phyloP scores from a whole-genome alignment of 2,113 vertebrate genomes.

The Butorides virescens region DNA sequence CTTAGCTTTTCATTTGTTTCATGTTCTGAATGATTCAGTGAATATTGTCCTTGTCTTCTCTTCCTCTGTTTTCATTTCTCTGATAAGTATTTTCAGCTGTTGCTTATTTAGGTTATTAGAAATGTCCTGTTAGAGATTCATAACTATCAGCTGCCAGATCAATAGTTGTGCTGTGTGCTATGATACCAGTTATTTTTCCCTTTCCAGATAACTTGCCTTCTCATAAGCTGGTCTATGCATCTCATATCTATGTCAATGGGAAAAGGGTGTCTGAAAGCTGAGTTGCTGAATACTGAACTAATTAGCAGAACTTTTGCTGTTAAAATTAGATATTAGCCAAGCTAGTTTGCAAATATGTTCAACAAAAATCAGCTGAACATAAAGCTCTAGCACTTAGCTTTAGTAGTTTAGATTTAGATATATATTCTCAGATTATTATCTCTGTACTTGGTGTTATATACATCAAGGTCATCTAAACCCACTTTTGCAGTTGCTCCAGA shows the following conservation, averaged over 20 bases:
- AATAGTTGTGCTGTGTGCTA: background rate
- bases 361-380: background rate
- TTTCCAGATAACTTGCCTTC: background rate
- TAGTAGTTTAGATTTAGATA: background rate
- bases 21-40: background rate
- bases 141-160: background rate
- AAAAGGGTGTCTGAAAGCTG: background rate
- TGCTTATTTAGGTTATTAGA: background rate
- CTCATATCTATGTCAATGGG: background rate
- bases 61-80: background rate
- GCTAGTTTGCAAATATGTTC: slow-evolving; percentile 7
- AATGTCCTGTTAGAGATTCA: background rate
- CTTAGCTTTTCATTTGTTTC: background rate
- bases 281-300: slow-evolving; percentile 2
- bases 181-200: background rate
- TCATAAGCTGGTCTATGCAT: background rate
- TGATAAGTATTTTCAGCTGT: background rate
- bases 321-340: slow-evolving; percentile 43
- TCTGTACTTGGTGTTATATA: background rate
- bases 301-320: slow-evolving; percentile 29
- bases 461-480: slow-evolving; percentile 3
- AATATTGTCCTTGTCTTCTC: background rate
- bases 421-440: background rate
- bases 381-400: background rate
- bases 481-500: background rate